Evolutionary conservation across 2,888 invertebrate species (phyloP), one percentile per base, ranked within the genome.

Genomic region (Pseudanteris insignis): DNA sequence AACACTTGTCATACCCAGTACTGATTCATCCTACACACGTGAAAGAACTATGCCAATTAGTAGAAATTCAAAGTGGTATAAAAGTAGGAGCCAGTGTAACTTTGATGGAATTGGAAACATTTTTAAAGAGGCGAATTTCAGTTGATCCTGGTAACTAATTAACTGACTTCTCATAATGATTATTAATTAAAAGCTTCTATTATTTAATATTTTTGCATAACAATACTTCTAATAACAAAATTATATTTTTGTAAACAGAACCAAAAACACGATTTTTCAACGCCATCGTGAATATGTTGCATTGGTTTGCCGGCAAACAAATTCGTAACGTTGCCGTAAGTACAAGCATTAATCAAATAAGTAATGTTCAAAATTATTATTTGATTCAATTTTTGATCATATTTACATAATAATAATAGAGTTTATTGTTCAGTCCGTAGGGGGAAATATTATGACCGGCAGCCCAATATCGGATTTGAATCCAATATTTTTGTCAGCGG

Each of bases 401-500:
- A n/a, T n/a, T n/a, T n/a, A n/a, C n/a, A n/a, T n/a, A n/a, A n/a
- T n/a, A n/a, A 18, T 18, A 6, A 18, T 18, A 6, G 6, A 18
- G 6, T 18, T 14, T 32, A n/a, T 32, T 41, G 12, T 36, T 6
- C 34, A 46, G 86, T 89, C 92, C 8, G 82, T 97, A 15, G 94
- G 91, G 21, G 96, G 97, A 14, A 96, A 97, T 79, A 91, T 97
- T 63, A 89, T 96, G 83, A 96, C 96, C 0, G 92, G 93, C 9
- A 96, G 96, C 81, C 96, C 97, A 0, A 96, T 97, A 76, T 96
- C 96, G 0, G 97, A 98, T 81, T 84, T 97, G 73, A 94, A 94
- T 81, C 96, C 96, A 0, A 88, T 97, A 67, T 85, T 96, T 58
- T 86, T 94, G 84, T 93, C 96, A 0, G 87, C 89, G 44, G 83